phyloP scores from a whole-genome alignment of 2,797 vertebrate genomes.

The Thripadectes ignobilis region DNA sequence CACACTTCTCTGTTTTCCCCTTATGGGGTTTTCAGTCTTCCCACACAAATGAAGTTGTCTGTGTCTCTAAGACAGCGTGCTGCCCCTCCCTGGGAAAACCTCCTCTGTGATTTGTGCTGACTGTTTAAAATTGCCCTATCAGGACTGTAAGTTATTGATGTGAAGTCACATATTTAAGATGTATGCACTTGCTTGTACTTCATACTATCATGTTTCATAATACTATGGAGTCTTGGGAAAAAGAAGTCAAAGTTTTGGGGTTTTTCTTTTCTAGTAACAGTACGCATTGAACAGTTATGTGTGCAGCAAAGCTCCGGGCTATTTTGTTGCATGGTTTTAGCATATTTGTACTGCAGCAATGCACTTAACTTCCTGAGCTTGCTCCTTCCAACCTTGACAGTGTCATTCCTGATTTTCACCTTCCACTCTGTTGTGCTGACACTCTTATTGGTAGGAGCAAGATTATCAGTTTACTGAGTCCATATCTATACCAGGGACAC shows the following conservation, averaged over 20 bases:
- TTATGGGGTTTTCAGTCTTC: not conserved
- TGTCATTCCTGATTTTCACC: not conserved
- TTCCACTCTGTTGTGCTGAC: not conserved
- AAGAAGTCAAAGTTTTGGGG: not conserved
- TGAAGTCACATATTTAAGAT: not conserved
- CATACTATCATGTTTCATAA: not conserved
- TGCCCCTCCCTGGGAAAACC: not conserved
- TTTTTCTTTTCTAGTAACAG: not conserved
- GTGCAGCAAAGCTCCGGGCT: not conserved
- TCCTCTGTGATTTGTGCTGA: not conserved
- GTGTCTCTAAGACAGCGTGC: not conserved
- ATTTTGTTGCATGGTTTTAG: not conserved
- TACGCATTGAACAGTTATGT: not conserved
- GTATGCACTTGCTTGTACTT: not conserved
- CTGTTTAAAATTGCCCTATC: not conserved
- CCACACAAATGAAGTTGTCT: not conserved
- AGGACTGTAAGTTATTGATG: not conserved
- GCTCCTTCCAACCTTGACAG: not conserved
- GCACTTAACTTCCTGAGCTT: not conserved
- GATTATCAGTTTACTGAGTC: not conserved
- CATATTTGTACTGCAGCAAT: not conserved
- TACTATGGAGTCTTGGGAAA: not conserved
- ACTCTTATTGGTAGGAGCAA: not conserved
- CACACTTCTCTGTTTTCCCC: not conserved
- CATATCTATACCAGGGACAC: not conserved